phyloP scores from a whole-genome alignment of 2,797 vertebrate genomes.

The Percopsis omiscomaycus region DNA sequence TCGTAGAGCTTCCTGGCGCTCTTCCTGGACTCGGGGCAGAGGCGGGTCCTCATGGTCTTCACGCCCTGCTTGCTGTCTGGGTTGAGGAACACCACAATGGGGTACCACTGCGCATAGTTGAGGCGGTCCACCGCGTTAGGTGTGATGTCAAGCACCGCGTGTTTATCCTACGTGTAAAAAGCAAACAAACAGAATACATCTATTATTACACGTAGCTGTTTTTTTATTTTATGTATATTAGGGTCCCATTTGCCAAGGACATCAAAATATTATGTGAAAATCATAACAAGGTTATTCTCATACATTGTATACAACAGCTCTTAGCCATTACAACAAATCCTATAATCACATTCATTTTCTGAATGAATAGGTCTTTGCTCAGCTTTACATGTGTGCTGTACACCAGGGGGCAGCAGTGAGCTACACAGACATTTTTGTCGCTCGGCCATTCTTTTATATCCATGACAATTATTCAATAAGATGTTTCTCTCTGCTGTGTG shows the following conservation, averaged over 20 bases:
- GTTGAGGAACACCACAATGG: constrained; percentile 96
- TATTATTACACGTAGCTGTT: background rate
- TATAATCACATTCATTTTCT: background rate
- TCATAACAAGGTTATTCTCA: background rate
- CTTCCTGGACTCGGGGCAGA: constrained; percentile 95
- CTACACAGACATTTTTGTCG: background rate
- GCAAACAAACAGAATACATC: background rate
- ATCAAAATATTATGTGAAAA: background rate
- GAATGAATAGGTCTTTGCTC: background rate
- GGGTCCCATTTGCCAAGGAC: background rate
- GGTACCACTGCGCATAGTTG: constrained; percentile 99
- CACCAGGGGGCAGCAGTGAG: constrained; percentile 71
- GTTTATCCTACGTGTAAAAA: constrained; percentile 85
- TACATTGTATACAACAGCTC: background rate
- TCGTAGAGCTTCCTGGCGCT: constrained; percentile 95
- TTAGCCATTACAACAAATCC: background rate
- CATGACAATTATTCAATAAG: constrained; percentile 36
- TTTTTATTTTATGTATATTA: background rate
- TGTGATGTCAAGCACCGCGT: constrained; percentile 95
- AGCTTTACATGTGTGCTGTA: background rate
- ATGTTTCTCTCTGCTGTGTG: background rate
- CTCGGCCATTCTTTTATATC: constrained; percentile 21
- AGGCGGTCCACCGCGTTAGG: constrained; percentile 98
- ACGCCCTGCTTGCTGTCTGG: constrained; percentile 97
- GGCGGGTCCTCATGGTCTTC: constrained; percentile 94